Evolutionary conservation across 2,888 invertebrate species (phyloP).

Genomic region (Lucinisca nassula): DNA sequence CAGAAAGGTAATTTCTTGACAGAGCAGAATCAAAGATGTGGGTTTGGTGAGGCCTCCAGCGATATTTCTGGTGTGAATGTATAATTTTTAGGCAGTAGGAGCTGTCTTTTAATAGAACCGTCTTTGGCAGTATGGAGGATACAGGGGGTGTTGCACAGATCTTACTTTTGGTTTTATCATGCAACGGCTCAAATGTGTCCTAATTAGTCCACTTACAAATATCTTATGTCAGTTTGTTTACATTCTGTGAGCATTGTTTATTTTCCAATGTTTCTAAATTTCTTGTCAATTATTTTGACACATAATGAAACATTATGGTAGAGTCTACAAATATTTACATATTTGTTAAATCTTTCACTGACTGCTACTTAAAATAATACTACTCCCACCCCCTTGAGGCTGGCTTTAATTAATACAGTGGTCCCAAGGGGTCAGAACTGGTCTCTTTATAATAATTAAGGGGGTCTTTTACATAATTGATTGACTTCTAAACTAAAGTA

Average conservation of each 20-base stretch:
- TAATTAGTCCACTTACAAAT: background rate
- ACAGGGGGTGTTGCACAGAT: too few relatives aligned
- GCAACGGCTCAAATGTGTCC: too few relatives aligned
- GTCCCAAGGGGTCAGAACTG: background rate
- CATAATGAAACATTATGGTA: background rate
- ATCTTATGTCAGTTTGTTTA: background rate
- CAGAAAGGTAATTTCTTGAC: too few relatives aligned
- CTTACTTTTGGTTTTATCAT: too few relatives aligned
- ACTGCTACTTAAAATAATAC: background rate
- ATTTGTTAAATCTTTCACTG: background rate
- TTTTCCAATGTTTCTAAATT: background rate
- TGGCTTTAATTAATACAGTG: background rate
- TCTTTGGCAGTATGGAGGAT: too few relatives aligned
- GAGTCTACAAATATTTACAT: slow-evolving; percentile 7
- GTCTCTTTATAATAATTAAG: background rate
- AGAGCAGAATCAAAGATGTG: too few relatives aligned
- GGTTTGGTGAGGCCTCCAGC: too few relatives aligned
- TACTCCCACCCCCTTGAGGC: background rate
- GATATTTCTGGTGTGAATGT: too few relatives aligned
- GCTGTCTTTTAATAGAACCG: too few relatives aligned
- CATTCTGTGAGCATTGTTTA: background rate
- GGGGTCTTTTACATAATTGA: background rate
- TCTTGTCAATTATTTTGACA: slow-evolving; percentile 4
- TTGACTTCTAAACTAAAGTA: too few relatives aligned
- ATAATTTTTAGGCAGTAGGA: too few relatives aligned